Evolutionary conservation across 1,140 invertebrate genomes (phyloP).

Genomic region (Odontomachus brunneus): DNA sequence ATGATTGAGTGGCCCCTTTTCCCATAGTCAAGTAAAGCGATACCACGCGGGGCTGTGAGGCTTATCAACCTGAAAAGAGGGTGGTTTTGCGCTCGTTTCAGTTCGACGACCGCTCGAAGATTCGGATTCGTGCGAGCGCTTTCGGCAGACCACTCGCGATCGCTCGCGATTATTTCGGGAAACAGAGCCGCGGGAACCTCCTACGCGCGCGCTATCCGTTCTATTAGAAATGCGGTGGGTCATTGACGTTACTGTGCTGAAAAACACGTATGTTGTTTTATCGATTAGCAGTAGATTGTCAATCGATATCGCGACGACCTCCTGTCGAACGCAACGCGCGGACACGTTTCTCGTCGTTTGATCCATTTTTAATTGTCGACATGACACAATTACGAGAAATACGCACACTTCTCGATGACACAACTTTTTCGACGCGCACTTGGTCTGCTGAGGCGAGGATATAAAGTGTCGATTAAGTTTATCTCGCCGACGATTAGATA

Average conservation of each 20-base stretch:
- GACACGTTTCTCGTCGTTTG: conserved; percentile 10
- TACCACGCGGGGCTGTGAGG: neutral
- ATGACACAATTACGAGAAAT: neutral
- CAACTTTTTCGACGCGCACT: conserved; percentile 13
- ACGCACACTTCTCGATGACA: neutral
- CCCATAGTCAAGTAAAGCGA: neutral
- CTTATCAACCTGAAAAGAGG: no score
- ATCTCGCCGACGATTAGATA: conserved; percentile 58
- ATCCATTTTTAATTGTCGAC: conserved; percentile 14
- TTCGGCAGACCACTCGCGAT: conserved; percentile 2
- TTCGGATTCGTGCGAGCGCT: no score
- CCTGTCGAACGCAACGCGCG: neutral
- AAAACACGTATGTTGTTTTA: conserved; percentile 32
- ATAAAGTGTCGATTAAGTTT: conserved; percentile 49
- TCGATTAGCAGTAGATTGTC: conserved; percentile 28
- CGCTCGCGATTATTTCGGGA: conserved; percentile 47
- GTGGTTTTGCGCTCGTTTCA: no score
- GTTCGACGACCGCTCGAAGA: neutral
- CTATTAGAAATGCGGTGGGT: conserved; percentile 38
- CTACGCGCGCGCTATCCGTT: conserved; percentile 14
- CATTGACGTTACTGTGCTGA: conserved; percentile 35
- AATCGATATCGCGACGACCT: neutral
- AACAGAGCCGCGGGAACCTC: neutral
- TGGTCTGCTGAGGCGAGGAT: conserved; percentile 19
- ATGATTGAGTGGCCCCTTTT: neutral